Conservation (phyloP, 1,140 invertebrate species). For the Rhizoglyphus robini region DNA sequence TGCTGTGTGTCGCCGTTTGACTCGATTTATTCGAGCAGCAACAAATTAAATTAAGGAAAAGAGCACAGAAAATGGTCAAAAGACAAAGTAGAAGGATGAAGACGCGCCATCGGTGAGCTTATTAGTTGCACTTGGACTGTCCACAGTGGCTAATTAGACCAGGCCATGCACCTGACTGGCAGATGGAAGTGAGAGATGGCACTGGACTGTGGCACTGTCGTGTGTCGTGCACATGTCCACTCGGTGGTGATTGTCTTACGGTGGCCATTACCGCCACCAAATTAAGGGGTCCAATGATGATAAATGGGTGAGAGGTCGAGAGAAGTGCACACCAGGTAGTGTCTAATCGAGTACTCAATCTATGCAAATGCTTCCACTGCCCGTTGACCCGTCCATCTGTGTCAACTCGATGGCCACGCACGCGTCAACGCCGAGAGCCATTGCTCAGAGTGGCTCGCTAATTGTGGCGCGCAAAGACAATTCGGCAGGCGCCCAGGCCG, state of each 20-base stretch:
- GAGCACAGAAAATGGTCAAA: not conserved
- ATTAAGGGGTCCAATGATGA: constrained; percentile 2
- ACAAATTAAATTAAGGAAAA: constrained; percentile 9
- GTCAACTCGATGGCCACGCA: not conserved
- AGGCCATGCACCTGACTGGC: not conserved
- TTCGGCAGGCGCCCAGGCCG: not conserved
- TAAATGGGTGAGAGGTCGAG: not conserved
- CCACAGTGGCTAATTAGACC: not conserved
- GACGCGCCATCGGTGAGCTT: too few species aligned
- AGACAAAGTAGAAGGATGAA: not conserved
- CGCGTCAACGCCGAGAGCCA: not conserved
- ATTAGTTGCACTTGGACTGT: too few species aligned
- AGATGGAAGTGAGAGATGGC: too few species aligned
- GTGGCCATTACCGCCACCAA: not conserved
- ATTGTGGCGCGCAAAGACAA: not conserved
- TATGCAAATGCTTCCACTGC: not conserved
- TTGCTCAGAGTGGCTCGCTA: not conserved
- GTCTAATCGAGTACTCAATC: not conserved
- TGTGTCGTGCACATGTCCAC: constrained; percentile 11
- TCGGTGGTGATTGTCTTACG: not conserved
- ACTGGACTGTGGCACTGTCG: not conserved
- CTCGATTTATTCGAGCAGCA: too few species aligned
- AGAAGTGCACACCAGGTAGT: not conserved
- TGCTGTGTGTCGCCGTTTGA: too few species aligned
- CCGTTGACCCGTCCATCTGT: too few species aligned